Base-by-base conservation (phyloP, 2,888 invertebrate species). In the Nymphalis polychloros region DNA sequence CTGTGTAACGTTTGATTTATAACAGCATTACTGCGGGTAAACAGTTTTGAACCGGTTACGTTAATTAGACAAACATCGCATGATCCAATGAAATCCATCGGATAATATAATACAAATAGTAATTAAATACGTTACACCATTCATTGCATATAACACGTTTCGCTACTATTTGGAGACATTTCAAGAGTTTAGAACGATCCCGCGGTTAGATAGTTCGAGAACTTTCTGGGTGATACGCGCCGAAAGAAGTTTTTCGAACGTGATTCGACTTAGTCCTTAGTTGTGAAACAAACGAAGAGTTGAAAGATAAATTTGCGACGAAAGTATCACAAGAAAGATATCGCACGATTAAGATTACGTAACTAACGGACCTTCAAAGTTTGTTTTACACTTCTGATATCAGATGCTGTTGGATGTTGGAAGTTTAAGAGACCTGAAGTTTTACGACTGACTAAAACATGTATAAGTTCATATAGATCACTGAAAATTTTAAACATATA, bases 181-280 rank as follows among this genome's bases (percentile, higher is more conserved):
- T 57, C 10, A 57, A 57, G 49, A 49, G 57, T 57, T 57, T 41
- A 57, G 35, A 57, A 13, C 57, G 53, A 73, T 63, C 65, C 66
- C 63, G 77, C 75, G 79, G 77, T 78, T 78, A 79, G 81, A 81
- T 82, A 81, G 82, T 87, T 82, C 73, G 73, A 76, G 76, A 85
- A 88, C 81, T 87, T 85, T 83, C 76, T 74, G 82, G 80, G 87
- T 84, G 85, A 86, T 82, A 83, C 83, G 78, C 79, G 81, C 78
- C 77, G 79, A 87, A 87, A 87, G 88, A 88, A 88, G 84, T 88
- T 88, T 78, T 75, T 61, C 70, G 81, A 79, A 84, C 89, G 90
- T 89, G 89, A 86, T 80, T 72, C 67, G 88, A 87, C 81, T 88
- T 61, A 63, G 68, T 59, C 67, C 69, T 64, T 62, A 48, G 10